Percentiles rank a stretch among this genome's conserved stretches.
Evolutionary conservation across 2,113 vertebrate genomes (phyloP).

Genomic region (Ptychochromis oligacanthus): DNA sequence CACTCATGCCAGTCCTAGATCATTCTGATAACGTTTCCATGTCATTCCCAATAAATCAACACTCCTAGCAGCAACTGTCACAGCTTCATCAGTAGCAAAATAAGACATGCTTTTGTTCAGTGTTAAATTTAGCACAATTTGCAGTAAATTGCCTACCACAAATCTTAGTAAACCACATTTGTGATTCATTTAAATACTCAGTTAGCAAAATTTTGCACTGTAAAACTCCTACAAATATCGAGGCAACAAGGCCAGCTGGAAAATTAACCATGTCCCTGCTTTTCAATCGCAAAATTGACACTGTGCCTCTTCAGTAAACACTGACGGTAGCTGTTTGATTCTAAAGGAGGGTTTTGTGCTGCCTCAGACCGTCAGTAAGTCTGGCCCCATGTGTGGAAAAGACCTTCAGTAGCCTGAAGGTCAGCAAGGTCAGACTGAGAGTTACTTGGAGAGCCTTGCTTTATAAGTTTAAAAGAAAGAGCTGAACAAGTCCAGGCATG

Average conservation of each 20-base stretch:
- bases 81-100: background rate
- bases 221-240: background rate
- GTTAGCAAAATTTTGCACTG: background rate
- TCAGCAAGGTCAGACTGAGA: slow-evolving; percentile 6
- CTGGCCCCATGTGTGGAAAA: background rate
- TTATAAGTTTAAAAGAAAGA: slow-evolving; percentile 7
- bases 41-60: background rate
- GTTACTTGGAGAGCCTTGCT: background rate
- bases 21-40: background rate
- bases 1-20: background rate
- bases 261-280: background rate
- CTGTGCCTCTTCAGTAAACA: background rate
- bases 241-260: background rate
- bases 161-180: background rate
- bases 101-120: background rate
- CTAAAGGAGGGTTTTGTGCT: background rate
- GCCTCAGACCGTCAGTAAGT: background rate
- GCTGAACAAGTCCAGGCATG: slow-evolving; percentile 57
- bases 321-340: background rate
- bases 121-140: background rate
- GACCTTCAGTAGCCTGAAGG: slow-evolving; percentile 15
- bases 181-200: background rate
- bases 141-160: background rate
- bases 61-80: background rate
- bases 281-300: background rate